A percentile compares a stretch with the other conserved stretches of the same genome.
Evolutionary conservation across 2,797 vertebrate species (phyloP).

Genomic region (Odontamblyopus rebecca): DNA sequence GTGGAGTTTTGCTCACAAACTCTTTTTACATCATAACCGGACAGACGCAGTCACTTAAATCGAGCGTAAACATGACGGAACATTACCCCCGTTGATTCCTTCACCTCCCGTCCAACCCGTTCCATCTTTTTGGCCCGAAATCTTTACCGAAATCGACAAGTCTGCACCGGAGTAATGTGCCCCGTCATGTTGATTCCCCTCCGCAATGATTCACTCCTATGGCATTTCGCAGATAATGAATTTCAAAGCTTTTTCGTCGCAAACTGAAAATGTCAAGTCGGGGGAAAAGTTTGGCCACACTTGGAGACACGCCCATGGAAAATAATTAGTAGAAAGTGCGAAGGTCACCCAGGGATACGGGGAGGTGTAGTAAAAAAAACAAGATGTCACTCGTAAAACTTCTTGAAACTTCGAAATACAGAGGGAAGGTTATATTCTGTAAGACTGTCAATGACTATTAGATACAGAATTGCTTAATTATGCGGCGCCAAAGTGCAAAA

Average conservation of each 20-base stretch:
- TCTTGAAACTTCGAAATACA: too few relatives aligned
- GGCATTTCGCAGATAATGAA: constrained; percentile 61
- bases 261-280: constrained; percentile 56
- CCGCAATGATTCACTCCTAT: constrained; percentile 45
- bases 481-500: too few relatives aligned
- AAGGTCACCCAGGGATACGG: constrained; percentile 27
- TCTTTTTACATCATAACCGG: neutral
- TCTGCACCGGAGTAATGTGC: constrained; percentile 18
- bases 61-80: neutral
- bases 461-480: too few relatives aligned
- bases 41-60: neutral
- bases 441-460: too few relatives aligned
- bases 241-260: constrained; percentile 41
- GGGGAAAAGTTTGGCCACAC: constrained; percentile 39
- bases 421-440: too few relatives aligned
- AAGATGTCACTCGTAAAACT: too few relatives aligned
- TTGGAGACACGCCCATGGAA: constrained; percentile 45
- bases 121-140: constrained; percentile 21
- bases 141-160: constrained; percentile 24
- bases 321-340: constrained; percentile 43
- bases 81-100: neutral
- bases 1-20: too few relatives aligned
- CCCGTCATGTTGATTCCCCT: constrained; percentile 32
- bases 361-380: constrained; percentile 2
- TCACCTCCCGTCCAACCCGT: constrained; percentile 7